Base-by-base conservation (phyloP, 2,797 vertebrate genomes). In the Chelon labrosus region DNA sequence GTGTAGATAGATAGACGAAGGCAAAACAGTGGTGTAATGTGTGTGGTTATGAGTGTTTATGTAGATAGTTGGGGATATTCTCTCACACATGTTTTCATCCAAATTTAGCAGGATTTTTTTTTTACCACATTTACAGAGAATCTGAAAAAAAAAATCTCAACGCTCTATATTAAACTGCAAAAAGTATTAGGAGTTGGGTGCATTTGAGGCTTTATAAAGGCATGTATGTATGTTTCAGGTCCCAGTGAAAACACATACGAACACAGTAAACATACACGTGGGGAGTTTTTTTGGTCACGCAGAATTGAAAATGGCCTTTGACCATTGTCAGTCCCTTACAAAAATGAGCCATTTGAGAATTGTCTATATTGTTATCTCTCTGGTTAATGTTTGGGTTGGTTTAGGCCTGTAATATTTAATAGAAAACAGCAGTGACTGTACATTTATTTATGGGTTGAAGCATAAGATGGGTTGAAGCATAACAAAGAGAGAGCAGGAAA, bases 1-100 rank as follows among this genome's bases (percentile, higher is more conserved):
- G 22, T 37, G 19, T 46, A 73, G 62, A 61, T 51, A 41, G 42
- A 35, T 58, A 53, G 35, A 35, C 22, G 49, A 37, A 51, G 37
- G 52, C 41, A 63, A 38, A 52, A 38, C 49, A 65, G n/a, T 38
- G 49, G 50, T 35, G 25, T 31, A 25, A 2, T 63, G 61, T 39
- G 41, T 60, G 69, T 51, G 55, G n/a, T n/a, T 41, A 14, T 25
- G 61, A 20, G 27, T 51, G 56, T 12, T 16, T 41, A 39, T 54
- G 31, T 73, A 19, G 3, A 22, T 69, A 22, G 17, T 47, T 22
- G 22, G 46, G 14, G 37, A 4, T 39, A 41, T 7, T 63, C 5
- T 50, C 31, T 60, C 16, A 27, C 49, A 62, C 12, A 1, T 27
- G 25, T 27, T 27, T 25, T 37, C n/a, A 19, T 55, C 10, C 56